Evolutionary conservation across 2,797 vertebrate genomes (phyloP).

Genomic region (Neosalanx taihuensis): DNA sequence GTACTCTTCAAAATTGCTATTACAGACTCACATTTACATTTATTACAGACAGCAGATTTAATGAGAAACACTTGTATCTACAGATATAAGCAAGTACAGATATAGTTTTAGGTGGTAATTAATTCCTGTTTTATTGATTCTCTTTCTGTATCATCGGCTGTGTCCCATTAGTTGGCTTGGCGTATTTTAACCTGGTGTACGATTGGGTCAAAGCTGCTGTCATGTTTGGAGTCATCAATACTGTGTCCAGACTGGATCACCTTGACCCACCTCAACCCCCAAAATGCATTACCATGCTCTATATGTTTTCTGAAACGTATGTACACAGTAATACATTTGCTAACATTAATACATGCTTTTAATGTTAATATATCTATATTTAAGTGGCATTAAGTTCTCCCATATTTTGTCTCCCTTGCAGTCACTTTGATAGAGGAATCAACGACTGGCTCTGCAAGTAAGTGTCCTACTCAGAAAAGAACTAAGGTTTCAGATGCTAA

Average conservation of each 20-base stretch:
- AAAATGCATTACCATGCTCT: conserved; percentile 96
- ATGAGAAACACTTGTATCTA: background rate
- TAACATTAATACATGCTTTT: background rate
- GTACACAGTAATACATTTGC: conserved; percentile 42
- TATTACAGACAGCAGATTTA: too few species aligned
- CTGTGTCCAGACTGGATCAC: conserved; percentile 86
- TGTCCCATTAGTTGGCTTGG: conserved; percentile 80
- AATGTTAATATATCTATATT: background rate
- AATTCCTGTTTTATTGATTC: background rate
- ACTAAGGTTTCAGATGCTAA: background rate
- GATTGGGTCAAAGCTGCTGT: conserved; percentile 97
- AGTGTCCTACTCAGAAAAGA: conserved; percentile 47
- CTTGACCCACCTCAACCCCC: conserved; percentile 91
- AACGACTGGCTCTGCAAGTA: conserved; percentile 99
- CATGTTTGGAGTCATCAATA: conserved; percentile 93
- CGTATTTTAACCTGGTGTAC: conserved; percentile 92
- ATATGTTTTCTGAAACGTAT: conserved; percentile 94
- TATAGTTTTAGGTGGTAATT: background rate
- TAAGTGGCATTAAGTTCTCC: background rate
- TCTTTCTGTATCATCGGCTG: background rate
- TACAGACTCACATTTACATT: too few species aligned
- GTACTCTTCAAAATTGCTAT: too few species aligned
- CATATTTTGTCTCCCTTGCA: conserved; percentile 46
- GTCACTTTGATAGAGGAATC: conserved; percentile 96
- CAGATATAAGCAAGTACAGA: too few species aligned